phyloP scores from a whole-genome alignment of 2,113 vertebrate genomes.

The Polyodon spathula region DNA sequence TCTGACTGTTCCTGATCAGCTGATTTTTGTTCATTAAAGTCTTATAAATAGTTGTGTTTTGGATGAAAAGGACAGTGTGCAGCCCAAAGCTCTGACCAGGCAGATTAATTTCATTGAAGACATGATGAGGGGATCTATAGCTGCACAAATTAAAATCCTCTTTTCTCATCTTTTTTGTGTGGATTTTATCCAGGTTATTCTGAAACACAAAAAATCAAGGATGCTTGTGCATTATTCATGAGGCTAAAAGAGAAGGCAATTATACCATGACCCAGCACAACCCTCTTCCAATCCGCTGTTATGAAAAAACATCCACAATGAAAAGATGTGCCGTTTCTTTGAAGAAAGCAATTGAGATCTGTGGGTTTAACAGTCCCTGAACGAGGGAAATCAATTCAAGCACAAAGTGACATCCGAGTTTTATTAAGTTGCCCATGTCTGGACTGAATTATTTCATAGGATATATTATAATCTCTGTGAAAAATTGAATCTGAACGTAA shows the following conservation, averaged over 20 bases:
- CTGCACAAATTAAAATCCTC: slow-evolving; percentile 4
- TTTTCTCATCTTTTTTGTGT: neutral
- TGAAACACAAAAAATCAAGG: slow-evolving; percentile 1
- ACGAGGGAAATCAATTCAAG: slow-evolving; percentile 54
- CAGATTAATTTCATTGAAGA: no score
- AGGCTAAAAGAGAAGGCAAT: slow-evolving; percentile 33
- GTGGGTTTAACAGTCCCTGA: slow-evolving; percentile 38
- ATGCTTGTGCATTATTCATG: slow-evolving; percentile 56
- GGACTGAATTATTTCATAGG: no score
- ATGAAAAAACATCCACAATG: slow-evolving; percentile 28
- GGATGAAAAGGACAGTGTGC: no score
- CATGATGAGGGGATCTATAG: no score
- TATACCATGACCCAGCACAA: slow-evolving; percentile 43
- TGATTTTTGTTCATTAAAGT: no score
- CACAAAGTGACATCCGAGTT: slow-evolving; percentile 45
- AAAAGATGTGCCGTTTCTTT: neutral
- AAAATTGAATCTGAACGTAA: no score
- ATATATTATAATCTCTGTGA: no score
- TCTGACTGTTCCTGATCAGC: no score
- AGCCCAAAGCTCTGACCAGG: no score
- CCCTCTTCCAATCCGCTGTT: slow-evolving; percentile 42
- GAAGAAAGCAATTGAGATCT: slow-evolving; percentile 45
- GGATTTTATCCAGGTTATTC: slow-evolving; percentile 5
- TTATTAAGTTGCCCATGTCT: slow-evolving; percentile 40
- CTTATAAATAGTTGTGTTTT: no score